Evolutionary conservation across 2,113 vertebrate species (phyloP).

Genomic region (Thermophis baileyi): DNA sequence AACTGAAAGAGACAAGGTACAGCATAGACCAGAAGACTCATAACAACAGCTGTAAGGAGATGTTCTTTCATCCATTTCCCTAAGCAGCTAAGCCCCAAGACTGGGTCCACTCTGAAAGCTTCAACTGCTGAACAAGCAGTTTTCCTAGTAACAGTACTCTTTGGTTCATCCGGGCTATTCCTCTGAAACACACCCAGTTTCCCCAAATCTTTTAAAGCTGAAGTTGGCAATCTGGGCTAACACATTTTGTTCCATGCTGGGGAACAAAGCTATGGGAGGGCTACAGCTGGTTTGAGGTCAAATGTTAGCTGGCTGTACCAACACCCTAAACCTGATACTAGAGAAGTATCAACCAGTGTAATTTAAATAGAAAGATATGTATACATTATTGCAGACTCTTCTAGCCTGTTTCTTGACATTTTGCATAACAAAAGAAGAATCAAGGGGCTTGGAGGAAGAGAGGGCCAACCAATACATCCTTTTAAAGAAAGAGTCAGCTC

Average conservation of each 20-base stretch:
- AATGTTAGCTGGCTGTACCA: neutral
- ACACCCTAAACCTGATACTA: neutral
- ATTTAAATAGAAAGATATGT: neutral
- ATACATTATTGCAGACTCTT: slow-evolving; percentile 15
- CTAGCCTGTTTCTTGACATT: neutral
- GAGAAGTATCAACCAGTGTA: neutral
- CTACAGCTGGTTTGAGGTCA: neutral
- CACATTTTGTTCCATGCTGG: neutral
- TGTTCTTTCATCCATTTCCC: neutral
- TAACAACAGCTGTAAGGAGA: neutral
- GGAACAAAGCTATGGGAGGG: neutral
- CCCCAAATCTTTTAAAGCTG: neutral
- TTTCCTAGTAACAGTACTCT: neutral
- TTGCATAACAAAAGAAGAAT: slow-evolving; percentile 44
- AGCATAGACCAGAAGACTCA: neutral
- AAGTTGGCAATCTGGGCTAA: neutral
- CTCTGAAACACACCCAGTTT: neutral
- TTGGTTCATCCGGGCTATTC: neutral
- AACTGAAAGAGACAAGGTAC: too few relatives aligned
- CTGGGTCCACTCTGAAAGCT: neutral
- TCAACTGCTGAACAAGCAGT: neutral
- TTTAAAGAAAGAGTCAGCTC: slow-evolving; percentile 66
- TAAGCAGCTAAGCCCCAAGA: neutral
- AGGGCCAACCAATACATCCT: slow-evolving; percentile 54
- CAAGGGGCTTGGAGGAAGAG: slow-evolving; percentile 16